Evolutionary conservation across 2,113 vertebrate species (phyloP), one percentile per base, ranked within the genome.

Genomic region (Sylvietta virens): DNA sequence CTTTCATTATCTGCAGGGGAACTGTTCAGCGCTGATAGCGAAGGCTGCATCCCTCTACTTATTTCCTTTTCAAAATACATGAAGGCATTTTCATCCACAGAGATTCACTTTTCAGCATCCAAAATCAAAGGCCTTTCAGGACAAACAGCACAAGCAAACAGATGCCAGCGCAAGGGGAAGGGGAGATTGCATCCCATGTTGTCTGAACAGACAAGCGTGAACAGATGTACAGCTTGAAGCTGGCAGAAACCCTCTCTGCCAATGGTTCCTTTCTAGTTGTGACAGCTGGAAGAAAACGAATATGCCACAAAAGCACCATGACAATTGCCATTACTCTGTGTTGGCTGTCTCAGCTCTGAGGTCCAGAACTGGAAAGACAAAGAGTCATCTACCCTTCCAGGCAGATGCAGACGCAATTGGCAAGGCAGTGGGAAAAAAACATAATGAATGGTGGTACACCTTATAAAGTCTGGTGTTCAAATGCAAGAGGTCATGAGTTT

Each of bases 241-340:
- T 91, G 93, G 92, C 94, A 96, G 62, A 73, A 90, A 31, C 62
- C 42, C 54, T 15, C 67, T 66, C 85, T 95, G 72, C 88, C 90
- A 84, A 7, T 48, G 80, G 53, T 54, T 96, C 69, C 64, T 81
- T 88, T 90, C 82, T 86, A 74, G 79, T 74, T 83, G 28, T 90
- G 93, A 96, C 94, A 96, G 94, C 96, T 96, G 95, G 92, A 92
- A 89, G 86, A 91, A 95, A 93, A 92, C 6, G 21, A 90, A 71
- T 81, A 73, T 37, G 60, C 83, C 86, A 89, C 88, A 94, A 95
- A 96, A 83, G 85, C 92, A 93, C 90, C 92, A 58, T 88, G 88
- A 22, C 71, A 95, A 95, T 96, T 92, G 64, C 88, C 53, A 33
- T 95, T 91, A 88, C 67, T n/a, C 85, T 65, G 64, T 9, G 0